Conservation (phyloP, 2,888 invertebrate species). For the Platerodrilus igneus region DNA sequence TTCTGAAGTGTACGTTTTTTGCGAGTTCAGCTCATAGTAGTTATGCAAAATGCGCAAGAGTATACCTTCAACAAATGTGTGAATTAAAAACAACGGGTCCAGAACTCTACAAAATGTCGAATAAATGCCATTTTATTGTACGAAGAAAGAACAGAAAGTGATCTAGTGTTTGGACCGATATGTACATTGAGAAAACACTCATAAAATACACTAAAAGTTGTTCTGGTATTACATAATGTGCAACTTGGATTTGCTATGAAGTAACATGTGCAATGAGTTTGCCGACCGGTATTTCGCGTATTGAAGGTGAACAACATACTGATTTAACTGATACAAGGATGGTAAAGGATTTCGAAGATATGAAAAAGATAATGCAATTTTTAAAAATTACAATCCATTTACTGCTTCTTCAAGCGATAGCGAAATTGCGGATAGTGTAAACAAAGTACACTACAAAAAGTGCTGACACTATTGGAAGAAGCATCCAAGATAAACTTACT, state of each 20-base stretch:
- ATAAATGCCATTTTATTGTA: too few species aligned
- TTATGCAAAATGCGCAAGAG: constrained; percentile 3
- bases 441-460: constrained; percentile 7
- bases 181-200: too few species aligned
- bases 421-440: constrained; percentile 6
- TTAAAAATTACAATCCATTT: constrained; percentile 1
- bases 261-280: constrained; percentile 2
- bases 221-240: neutral
- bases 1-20: neutral
- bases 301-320: constrained; percentile 2
- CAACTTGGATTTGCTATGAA: constrained; percentile 2
- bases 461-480: constrained; percentile 6
- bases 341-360: neutral
- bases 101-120: too few species aligned
- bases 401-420: constrained; percentile 5
- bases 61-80: constrained; percentile 4
- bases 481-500: constrained; percentile 9
- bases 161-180: too few species aligned
- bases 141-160: too few species aligned
- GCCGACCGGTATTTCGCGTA: neutral
- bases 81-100: too few species aligned
- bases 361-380: constrained; percentile 4
- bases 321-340: too few species aligned
- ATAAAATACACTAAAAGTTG: neutral
- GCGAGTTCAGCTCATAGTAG: neutral